A percentile compares a stretch with the other conserved stretches of the same genome.
Evolutionary conservation across 1,140 invertebrate genomes (phyloP).

Genomic region (Drosophila carrolli): DNA sequence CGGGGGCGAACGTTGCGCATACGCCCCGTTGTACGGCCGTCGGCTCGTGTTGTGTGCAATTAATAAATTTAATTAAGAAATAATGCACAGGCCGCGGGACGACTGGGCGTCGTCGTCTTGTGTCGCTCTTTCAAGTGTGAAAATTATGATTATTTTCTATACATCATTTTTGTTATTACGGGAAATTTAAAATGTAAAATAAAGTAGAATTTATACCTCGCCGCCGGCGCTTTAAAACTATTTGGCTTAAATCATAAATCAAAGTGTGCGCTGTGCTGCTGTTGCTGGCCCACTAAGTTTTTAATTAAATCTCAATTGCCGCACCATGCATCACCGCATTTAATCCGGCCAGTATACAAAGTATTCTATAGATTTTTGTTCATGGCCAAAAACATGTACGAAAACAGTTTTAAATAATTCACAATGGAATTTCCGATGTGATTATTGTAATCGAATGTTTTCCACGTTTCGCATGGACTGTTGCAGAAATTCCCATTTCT

Average conservation of each 20-base stretch:
- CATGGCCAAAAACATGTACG: conserved; percentile 10
- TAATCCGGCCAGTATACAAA: conserved; percentile 48
- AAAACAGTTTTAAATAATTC: conserved; percentile 18
- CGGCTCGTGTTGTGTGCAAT: conserved; percentile 77
- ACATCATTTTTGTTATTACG: conserved; percentile 55
- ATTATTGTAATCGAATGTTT: conserved; percentile 17
- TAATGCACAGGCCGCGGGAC: conserved; percentile 49
- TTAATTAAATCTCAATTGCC: conserved; percentile 51
- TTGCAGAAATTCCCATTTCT: conserved; percentile 20
- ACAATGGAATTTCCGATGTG: conserved; percentile 15
- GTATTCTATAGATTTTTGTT: conserved; percentile 12
- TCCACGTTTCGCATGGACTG: conserved; percentile 7
- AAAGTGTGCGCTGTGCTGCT: conserved; percentile 21
- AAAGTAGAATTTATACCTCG: conserved; percentile 15
- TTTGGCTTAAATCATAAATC: conserved; percentile 54
- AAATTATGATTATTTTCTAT: conserved; percentile 78
- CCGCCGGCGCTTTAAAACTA: conserved; percentile 22
- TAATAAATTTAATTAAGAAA: conserved; percentile 84
- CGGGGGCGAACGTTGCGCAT: conserved; percentile 50
- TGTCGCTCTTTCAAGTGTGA: conserved; percentile 75
- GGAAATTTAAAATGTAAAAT: conserved; percentile 65
- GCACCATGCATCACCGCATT: conserved; percentile 40
- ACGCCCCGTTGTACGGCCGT: conserved; percentile 60
- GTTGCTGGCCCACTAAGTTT: conserved; percentile 45
- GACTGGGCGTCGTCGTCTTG: conserved; percentile 37